A percentile compares a stretch with the other conserved stretches of the same genome.
phyloP scores from a whole-genome alignment of 1,140 invertebrate species.

The Antheraea mylitta region DNA sequence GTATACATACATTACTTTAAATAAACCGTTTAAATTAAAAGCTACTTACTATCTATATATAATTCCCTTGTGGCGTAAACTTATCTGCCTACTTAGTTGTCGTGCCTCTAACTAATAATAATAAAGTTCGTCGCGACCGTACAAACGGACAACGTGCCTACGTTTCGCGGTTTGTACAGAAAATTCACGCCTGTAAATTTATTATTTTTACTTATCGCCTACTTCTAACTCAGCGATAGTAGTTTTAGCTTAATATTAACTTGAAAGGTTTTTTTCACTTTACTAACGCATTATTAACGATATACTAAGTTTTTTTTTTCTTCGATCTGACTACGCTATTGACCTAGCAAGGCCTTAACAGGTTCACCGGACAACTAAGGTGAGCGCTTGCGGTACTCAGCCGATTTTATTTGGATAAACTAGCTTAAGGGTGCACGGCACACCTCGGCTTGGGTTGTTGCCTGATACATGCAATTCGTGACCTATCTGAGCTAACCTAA shows the following conservation, averaged over 20 bases:
- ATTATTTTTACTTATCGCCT: slow-evolving; percentile 23
- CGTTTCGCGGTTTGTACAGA: slow-evolving; percentile 28
- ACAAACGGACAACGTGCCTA: slow-evolving; percentile 37
- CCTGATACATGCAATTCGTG: too few species aligned
- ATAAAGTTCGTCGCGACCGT: slow-evolving; percentile 35
- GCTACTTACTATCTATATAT: slow-evolving; percentile 9
- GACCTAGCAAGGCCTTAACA: too few species aligned
- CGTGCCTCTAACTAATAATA: slow-evolving; percentile 48
- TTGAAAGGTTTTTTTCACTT: not conserved
- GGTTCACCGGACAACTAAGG: too few species aligned
- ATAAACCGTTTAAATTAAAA: not conserved
- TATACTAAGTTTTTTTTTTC: too few species aligned
- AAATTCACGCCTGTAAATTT: slow-evolving; percentile 35
- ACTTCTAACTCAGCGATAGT: not conserved
- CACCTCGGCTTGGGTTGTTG: too few species aligned
- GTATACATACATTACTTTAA: too few species aligned
- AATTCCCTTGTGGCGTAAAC: slow-evolving; percentile 33
- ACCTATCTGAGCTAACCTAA: too few species aligned
- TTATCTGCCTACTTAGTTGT: slow-evolving; percentile 47
- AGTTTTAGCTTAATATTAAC: not conserved
- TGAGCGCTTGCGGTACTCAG: too few species aligned
- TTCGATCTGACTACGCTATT: too few species aligned
- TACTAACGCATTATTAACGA: not conserved
- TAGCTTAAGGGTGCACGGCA: too few species aligned
- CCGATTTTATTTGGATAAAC: too few species aligned